These are phyloP conservation scores for Catostylus mosaicus DNA, from an alignment of 30 jellyfish, hydroid and myxozoan species.

Conservation along the genomic window DNA sequence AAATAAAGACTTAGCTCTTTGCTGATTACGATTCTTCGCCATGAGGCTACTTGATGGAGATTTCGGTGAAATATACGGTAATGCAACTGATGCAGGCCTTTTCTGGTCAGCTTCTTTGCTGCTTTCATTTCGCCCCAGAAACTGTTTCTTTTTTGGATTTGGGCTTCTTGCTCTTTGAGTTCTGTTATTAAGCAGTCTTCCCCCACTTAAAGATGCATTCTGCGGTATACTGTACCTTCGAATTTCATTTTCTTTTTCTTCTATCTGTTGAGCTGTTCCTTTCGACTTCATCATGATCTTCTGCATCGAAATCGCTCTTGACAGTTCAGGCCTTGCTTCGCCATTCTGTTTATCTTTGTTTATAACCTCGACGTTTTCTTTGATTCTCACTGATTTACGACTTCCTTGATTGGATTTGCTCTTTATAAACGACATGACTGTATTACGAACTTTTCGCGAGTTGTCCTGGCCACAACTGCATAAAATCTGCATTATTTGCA, in stretches of 20 bases:
- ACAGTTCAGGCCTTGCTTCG: background rate
- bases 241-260: background rate
- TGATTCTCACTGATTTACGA: background rate
- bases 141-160: background rate
- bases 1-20: conserved; percentile 14
- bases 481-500: background rate
- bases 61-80: conserved; percentile 30
- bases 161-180: background rate
- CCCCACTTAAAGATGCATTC: background rate
- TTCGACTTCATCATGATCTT: conserved; percentile 24
- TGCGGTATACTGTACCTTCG: background rate
- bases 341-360: background rate
- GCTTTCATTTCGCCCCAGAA: background rate
- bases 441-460: background rate
- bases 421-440: background rate
- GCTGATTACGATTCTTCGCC: background rate
- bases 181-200: background rate
- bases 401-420: background rate
- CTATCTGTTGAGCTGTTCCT: background rate
- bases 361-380: background rate
- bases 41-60: background rate
- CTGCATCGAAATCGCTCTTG: conserved; percentile 40
- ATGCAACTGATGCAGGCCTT: conserved; percentile 39
- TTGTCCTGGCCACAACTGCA: background rate
- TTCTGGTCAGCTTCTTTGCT: conserved; percentile 14